Conservation (phyloP, 2,888 invertebrate genomes). For the Ophion slaviceki region DNA sequence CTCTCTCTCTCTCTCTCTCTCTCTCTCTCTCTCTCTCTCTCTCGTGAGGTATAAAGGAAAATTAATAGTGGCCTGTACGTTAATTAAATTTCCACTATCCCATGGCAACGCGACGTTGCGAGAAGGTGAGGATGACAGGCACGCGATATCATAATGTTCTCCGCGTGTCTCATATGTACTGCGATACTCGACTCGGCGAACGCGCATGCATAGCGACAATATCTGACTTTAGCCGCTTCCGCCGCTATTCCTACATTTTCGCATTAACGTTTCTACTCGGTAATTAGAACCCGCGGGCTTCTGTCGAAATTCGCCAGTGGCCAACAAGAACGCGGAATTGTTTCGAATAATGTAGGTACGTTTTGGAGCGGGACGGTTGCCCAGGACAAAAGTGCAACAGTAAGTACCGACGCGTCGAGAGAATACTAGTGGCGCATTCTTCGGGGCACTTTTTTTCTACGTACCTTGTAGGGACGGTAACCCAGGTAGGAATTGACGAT, state of each 20-base stretch:
- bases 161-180: background rate
- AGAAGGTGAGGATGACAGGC: conserved; percentile 50
- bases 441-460: background rate
- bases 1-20: conserved; percentile 12
- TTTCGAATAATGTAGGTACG: background rate
- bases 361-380: background rate
- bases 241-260: background rate
- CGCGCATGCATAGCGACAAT: conserved; percentile 9
- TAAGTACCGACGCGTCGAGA: background rate
- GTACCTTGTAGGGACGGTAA: too few relatives aligned
- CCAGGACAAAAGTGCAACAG: background rate
- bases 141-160: conserved; percentile 34
- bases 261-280: background rate
- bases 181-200: background rate
- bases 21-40: conserved; percentile 8
- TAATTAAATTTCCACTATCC: conserved; percentile 62
- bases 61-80: conserved; percentile 64
- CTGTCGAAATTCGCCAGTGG: background rate
- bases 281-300: background rate
- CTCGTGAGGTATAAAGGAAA: conserved; percentile 53
- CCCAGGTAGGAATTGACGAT: too few relatives aligned
- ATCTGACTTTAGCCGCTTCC: background rate
- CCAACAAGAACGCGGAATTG: background rate
- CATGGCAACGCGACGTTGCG: conserved; percentile 42
- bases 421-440: background rate